Conservation (phyloP, 2,888 invertebrate species). For the Cosmopolites sordidus region DNA sequence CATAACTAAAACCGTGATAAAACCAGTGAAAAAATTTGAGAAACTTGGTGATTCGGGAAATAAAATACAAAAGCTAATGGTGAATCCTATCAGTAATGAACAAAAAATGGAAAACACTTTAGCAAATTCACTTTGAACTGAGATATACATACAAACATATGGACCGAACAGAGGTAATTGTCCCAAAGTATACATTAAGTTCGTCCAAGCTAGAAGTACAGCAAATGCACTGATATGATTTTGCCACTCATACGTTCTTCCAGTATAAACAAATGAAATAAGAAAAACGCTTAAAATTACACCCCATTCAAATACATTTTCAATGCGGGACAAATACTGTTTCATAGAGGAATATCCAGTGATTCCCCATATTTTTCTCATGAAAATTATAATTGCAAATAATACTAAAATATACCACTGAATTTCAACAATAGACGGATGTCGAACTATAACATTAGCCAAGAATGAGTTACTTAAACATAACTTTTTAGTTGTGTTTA, state of each 20-base stretch:
- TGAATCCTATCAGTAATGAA: slow-evolving; percentile 79
- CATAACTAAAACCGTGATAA: slow-evolving; percentile 81
- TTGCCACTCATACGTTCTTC: slow-evolving; percentile 74
- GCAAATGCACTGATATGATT: slow-evolving; percentile 84
- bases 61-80: slow-evolving; percentile 82
- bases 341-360: slow-evolving; percentile 74
- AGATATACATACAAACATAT: slow-evolving; percentile 84
- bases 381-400: slow-evolving; percentile 72
- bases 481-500: slow-evolving; percentile 8
- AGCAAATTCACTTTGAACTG: slow-evolving; percentile 71
- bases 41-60: slow-evolving; percentile 79
- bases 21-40: slow-evolving; percentile 77
- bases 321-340: slow-evolving; percentile 76
- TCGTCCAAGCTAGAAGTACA: slow-evolving; percentile 80
- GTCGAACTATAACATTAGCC: slow-evolving; percentile 67
- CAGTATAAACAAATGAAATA: slow-evolving; percentile 76
- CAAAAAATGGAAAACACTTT: slow-evolving; percentile 80
- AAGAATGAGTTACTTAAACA: slow-evolving; percentile 14
- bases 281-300: slow-evolving; percentile 79
- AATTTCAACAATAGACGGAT: slow-evolving; percentile 73
- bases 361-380: slow-evolving; percentile 75
- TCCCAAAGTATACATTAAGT: slow-evolving; percentile 84
- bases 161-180: slow-evolving; percentile 83
- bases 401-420: slow-evolving; percentile 78
- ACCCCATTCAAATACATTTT: slow-evolving; percentile 84